Evolutionary conservation across 2,113 vertebrate genomes (phyloP).

Genomic region (Vireo altiloquus): DNA sequence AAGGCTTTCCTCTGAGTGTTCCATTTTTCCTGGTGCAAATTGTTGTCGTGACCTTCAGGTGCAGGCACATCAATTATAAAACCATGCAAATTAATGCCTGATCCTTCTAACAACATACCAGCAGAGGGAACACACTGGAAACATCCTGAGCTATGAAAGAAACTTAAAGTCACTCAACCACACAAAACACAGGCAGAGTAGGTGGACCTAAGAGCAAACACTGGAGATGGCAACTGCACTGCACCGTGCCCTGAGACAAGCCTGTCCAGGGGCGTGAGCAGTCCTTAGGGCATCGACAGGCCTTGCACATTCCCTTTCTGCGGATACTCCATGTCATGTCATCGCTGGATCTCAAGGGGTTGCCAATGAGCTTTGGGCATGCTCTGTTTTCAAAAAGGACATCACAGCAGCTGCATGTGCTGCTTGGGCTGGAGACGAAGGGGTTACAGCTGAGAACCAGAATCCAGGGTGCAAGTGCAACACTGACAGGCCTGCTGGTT

Average conservation of each 20-base stretch:
- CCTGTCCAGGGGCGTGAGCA: not conserved
- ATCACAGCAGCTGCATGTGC: not conserved
- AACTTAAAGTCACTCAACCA: not conserved
- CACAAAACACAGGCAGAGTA: not conserved
- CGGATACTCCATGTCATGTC: not conserved
- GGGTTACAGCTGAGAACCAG: not conserved
- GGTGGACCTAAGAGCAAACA: not conserved
- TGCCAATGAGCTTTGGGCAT: not conserved
- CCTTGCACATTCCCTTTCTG: not conserved
- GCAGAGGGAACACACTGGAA: constrained; percentile 44
- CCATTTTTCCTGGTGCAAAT: constrained; percentile 32
- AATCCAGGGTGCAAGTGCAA: not conserved
- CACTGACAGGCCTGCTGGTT: not conserved
- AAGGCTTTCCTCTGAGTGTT: not conserved
- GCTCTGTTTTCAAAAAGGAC: not conserved
- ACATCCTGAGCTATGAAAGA: not conserved
- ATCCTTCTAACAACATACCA: constrained; percentile 31
- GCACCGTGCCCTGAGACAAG: not conserved
- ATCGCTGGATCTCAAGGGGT: not conserved
- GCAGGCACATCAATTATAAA: constrained; percentile 33
- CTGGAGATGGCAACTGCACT: not conserved
- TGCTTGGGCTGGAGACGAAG: not conserved
- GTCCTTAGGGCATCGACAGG: not conserved
- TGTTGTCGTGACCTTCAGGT: constrained; percentile 24
- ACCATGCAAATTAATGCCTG: constrained; percentile 20